Base-by-base conservation (phyloP, 2,113 vertebrate species). In the Odontophorus gujanensis region DNA sequence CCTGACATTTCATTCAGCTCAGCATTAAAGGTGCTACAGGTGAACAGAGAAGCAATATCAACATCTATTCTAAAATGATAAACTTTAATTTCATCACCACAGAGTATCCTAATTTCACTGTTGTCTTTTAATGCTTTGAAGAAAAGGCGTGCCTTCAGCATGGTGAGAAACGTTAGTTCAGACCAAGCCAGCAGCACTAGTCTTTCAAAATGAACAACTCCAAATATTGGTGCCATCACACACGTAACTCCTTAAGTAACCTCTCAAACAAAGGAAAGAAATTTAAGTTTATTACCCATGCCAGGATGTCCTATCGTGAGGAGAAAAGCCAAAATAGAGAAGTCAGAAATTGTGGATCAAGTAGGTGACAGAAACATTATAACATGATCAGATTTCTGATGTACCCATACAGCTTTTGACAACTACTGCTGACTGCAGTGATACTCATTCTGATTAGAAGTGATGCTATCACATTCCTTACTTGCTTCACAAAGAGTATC, bases 401-500 rank as follows among this genome's bases (percentile, higher is more conserved):
- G 78, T 71, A 96, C 50, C 75, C 67, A 42, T 67, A 92, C 25
- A 92, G 87, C 78, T 89, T 94, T 78, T 93, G 91, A 95, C 84
- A 92, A 22, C 79, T 93, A 87, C 91, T 91, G 79, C 92, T 96
- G 85, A 86, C 68, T 92, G 90, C 77, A 72, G 36, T 79, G 90
- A 89, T 95, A 92, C 72, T 90, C 75, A 78, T 19, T 53, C 73
- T 91, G 87, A 87, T 89, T 89, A 89, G 82, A 94, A 86, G 61
- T 65, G 79, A 90, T 86, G 57, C 65, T 88, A 75, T 88, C 51
- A 34, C 63, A 78, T 74, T 90, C 85, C 57, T 88, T 61, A 57
- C 51, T 95, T 67, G 38, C 40, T 86, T 92, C 7, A 2, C 61
- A 57, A 88, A 36, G 43, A 83, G 2, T 61, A 68, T 57, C 53